A percentile compares a stretch with the other conserved stretches of the same genome.
Conservation (phyloP, 2,113 vertebrate species). For the Speoplatyrhinus poulsoni region DNA sequence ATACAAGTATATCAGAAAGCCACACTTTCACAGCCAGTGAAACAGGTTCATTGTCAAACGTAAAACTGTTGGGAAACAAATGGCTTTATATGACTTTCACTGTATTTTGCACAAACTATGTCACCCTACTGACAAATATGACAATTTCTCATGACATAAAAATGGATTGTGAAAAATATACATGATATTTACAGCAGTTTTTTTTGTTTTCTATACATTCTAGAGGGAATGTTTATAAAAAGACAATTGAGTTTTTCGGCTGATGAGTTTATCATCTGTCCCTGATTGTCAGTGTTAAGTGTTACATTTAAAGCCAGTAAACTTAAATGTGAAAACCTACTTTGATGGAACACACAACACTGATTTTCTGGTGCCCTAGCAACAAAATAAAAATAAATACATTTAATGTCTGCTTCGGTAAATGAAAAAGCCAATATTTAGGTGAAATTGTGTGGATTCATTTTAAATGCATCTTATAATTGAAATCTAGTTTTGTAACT, state of each 20-base stretch:
- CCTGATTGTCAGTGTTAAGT: conserved; percentile 89
- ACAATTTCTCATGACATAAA: conserved; percentile 57
- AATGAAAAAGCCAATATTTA: conserved; percentile 5
- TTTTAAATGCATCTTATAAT: conserved; percentile 9
- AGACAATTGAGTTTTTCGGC: conserved; percentile 81
- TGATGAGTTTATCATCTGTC: conserved; percentile 82
- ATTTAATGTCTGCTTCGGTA: conserved; percentile 14
- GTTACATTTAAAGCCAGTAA: conserved; percentile 56
- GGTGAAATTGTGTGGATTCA: conserved; percentile 23
- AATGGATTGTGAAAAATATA: conserved; percentile 76
- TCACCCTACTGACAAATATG: conserved; percentile 37
- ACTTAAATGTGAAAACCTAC: conserved; percentile 31
- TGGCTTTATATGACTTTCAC: conserved; percentile 28
- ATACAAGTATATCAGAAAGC: conserved; percentile 36
- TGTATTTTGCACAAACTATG: conserved; percentile 47
- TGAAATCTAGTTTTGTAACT: background rate
- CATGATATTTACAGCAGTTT: conserved; percentile 91
- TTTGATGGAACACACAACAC: conserved; percentile 28
- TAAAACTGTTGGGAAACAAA: conserved; percentile 33
- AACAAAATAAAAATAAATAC: conserved; percentile 30
- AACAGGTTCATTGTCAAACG: conserved; percentile 17
- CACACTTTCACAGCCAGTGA: conserved; percentile 17
- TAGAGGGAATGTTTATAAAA: conserved; percentile 82
- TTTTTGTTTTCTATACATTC: conserved; percentile 69
- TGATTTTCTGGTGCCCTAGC: conserved; percentile 39